These are phyloP conservation scores for Hyles lineata DNA, from an alignment of 2,888 invertebrate genomes.

Conservation along the genomic window DNA sequence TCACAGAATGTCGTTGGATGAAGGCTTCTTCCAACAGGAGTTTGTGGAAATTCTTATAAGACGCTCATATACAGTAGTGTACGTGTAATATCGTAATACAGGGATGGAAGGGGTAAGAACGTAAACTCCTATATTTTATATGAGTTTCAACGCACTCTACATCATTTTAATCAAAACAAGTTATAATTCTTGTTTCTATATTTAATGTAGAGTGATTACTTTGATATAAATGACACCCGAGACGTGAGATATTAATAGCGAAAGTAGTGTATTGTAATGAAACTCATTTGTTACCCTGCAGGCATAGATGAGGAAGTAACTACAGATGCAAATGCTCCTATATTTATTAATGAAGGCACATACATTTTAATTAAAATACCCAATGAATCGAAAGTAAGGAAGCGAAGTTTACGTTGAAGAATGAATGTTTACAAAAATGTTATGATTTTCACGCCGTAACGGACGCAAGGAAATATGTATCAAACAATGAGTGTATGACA, in stretches of 20 bases:
- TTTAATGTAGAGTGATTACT: background rate
- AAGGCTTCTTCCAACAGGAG: too few species aligned
- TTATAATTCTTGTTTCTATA: background rate
- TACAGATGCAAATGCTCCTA: conserved; percentile 2
- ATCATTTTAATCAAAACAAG: too few species aligned
- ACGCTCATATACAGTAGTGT: too few species aligned
- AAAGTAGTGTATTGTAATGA: conserved; percentile 12
- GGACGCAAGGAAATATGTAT: background rate
- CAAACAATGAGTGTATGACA: background rate
- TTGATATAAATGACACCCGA: background rate
- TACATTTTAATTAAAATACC: background rate
- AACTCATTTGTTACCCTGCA: conserved; percentile 38
- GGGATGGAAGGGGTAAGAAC: too few species aligned
- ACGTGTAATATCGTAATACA: too few species aligned
- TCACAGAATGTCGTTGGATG: too few species aligned
- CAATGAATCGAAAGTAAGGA: conserved; percentile 21
- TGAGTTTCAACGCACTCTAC: too few species aligned
- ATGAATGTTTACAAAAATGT: background rate
- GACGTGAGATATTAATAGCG: background rate
- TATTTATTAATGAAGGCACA: conserved; percentile 10
- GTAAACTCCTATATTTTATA: too few species aligned
- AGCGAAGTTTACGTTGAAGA: background rate
- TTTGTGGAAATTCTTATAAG: too few species aligned
- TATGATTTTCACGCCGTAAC: background rate
- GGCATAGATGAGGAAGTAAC: background rate